Base-by-base conservation (phyloP, 2,113 vertebrate species). In the Spea bombifrons region DNA sequence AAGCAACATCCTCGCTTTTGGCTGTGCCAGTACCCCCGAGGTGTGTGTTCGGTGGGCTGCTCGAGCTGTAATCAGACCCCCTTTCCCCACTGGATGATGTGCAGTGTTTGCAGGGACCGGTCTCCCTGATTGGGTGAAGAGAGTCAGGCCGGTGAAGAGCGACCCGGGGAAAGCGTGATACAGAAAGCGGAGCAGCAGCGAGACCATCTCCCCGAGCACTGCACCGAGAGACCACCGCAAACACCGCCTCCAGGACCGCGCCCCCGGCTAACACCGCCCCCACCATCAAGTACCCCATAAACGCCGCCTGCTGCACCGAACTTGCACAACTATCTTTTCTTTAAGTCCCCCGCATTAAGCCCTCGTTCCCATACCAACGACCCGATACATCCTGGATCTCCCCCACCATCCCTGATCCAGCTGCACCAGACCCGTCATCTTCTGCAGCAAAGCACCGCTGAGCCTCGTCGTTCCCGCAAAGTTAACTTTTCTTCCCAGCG, bases 231-330 rank as follows among this genome's bases (percentile, higher is more conserved):
- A 16, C 67, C 67, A 46, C n/a, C 15, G 47, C 47, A 12, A 59
- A 52, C 6, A 46, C 8, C 66, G 50, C 70, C 50, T 1, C 50
- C 70, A 12, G 47, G 10, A 16, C 74, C 48, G 16, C 73, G 59
- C 73, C 63, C 75, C 47, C 73, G 10, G 30, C 10, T 7, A 16
- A 43, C 43, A 45, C 64, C 66, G n/a, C 66, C 75, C 15, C 75
- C 66, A 16, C 43, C 30, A 43, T 44, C 30, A 44, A 45, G 75
- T 53, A 68, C 75, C 75, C 75, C 53, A 45, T 53, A 75, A 44
- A 75, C 73, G 15, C 63, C 63, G 63, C 73, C 73, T 43, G 73
- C 73, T n/a, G 61, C n/a, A 59, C 48, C 49, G 12, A 16, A 66
- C 43, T 47, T 47, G 57, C 59, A 30, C 57, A 66, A 30, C 73